Conservation (phyloP, 1,140 invertebrate genomes). For the Calycopis cecrops region DNA sequence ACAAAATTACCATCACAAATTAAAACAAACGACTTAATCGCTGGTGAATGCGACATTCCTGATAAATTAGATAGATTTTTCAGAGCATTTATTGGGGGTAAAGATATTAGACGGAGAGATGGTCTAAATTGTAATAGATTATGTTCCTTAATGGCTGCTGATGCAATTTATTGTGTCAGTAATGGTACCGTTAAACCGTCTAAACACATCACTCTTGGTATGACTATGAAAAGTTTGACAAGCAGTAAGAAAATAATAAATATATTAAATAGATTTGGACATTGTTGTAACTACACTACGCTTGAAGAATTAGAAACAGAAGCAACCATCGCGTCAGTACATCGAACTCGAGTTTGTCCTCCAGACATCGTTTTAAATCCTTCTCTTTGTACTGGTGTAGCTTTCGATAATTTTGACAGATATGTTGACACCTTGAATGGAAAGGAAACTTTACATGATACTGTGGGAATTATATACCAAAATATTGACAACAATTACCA, state of each 20-base stretch:
- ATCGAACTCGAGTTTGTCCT: slow-evolving; percentile 28
- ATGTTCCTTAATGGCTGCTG: slow-evolving; percentile 11
- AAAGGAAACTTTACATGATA: slow-evolving; percentile 68
- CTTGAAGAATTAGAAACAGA: slow-evolving; percentile 49
- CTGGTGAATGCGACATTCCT: slow-evolving; percentile 10
- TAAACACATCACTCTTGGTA: slow-evolving; percentile 26
- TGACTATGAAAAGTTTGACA: slow-evolving; percentile 45
- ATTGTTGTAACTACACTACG: slow-evolving; percentile 40
- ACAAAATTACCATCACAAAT: slow-evolving; percentile 7
- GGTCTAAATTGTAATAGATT: slow-evolving; percentile 16
- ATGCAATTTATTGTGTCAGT: slow-evolving; percentile 14
- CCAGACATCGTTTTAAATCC: slow-evolving; percentile 35
- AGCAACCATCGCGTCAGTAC: slow-evolving; percentile 28
- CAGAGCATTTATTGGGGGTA: slow-evolving; percentile 16
- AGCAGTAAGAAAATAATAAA: slow-evolving; percentile 40
- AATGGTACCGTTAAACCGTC: slow-evolving; percentile 18
- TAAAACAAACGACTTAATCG: slow-evolving; percentile 12
- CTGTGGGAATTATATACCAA: slow-evolving; percentile 59
- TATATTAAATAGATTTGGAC: slow-evolving; percentile 38
- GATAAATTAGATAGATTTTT: slow-evolving; percentile 16
- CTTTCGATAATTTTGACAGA: slow-evolving; percentile 58
- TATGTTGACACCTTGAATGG: slow-evolving; percentile 56
- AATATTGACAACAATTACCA: not conserved
- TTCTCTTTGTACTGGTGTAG: slow-evolving; percentile 36
- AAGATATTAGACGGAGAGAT: slow-evolving; percentile 18